Evolutionary conservation across 2,797 vertebrate species (phyloP), one percentile per base, ranked within the genome.

Genomic region (Podargus strigoides): DNA sequence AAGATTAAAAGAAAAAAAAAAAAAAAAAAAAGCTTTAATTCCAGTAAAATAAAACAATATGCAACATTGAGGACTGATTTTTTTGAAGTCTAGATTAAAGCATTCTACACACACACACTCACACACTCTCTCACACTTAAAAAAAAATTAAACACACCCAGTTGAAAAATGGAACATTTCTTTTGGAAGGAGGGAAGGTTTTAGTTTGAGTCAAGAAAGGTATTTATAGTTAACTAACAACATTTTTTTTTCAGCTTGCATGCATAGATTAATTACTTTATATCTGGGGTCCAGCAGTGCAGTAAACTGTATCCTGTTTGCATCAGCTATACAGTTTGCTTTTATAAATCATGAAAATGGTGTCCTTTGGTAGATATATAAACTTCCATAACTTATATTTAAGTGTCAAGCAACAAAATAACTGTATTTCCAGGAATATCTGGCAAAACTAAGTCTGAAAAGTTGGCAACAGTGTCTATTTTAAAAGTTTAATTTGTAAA

Each of bases 361-460:
- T 95, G 77, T 97, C 97, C 98, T 98, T 98, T 98, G 97, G 98
- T 97, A 98, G 96, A 97, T 95, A 97, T 84, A 95, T 94, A 97
- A 92, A 83, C 53, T 94, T 73, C 87, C 70, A 60, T 76, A 94
- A 97, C 90, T 96, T 97, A 96, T 97, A 97, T 93, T 95, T 90
- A 97, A 96, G 85, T 94, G 92, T 95, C 96, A 96, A 93, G 89
- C 89, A 97, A 95, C 32, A 9, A 87, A 94, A 96, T 39, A 95
- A 96, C 72, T 95, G n/a, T 90, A 85, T 96, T 96, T 79, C 94
- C 94, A 92, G 91, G 87, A 93, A 83, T 90, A 97, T 89, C 85
- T 93, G 90, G 83, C 80, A 94, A 95, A 95, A 89, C 55, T 34
- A 89, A 86, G 93, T 50, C 87, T 85, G 96, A 97, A 94, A 97